Evolutionary conservation across 2,888 invertebrate species (phyloP), one percentile per base, ranked within the genome.

Genomic region (Netelia inedita): DNA sequence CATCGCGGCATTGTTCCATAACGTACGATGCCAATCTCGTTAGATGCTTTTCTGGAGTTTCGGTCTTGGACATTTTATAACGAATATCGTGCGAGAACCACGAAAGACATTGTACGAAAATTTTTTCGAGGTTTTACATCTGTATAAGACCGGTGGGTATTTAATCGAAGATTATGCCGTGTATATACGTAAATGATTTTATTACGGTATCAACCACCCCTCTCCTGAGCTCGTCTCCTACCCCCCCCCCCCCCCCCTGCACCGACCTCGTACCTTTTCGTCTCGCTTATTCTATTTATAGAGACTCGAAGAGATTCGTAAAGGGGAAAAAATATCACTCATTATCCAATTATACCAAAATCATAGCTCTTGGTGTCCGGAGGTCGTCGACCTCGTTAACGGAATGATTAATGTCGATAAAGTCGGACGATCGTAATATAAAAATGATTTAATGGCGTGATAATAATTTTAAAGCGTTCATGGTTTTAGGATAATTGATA

Each of bases 311-410:
- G 53, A 53, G 35, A 50, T 46, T 35, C 14, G n/a, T 10, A 16
- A 11, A 23, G 46, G 8, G 23, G 21, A 68, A 66, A 59, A 35
- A 23, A 65, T 69, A 69, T 79, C 69, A 57, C 46, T 83, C 75
- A 57, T 83, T 83, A 75, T 79, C 75, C 79, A 76, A 83, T 79
- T 65, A 79, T 75, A 21, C 35, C 21, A 66, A 61, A 73, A 63
- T 74, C 68, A 76, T 72, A 53, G 46, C 50, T 72, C 59, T 72
- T 57, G 50, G 59, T 65, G 59, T 14, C 69, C 35, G 11, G 75
- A 68, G 83, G 68, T 83, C 79, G 41, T 74, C 71, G 83, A 71
- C 71, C 79, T 75, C 65, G 63, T 61, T 19, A 41, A 21, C 14
- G 41, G 8, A 35, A n/a, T 55, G 66, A 69, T 46, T 53, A 50